Conservation (phyloP, 2,888 invertebrate species). For the Ashinkailepas kermadecensis region DNA sequence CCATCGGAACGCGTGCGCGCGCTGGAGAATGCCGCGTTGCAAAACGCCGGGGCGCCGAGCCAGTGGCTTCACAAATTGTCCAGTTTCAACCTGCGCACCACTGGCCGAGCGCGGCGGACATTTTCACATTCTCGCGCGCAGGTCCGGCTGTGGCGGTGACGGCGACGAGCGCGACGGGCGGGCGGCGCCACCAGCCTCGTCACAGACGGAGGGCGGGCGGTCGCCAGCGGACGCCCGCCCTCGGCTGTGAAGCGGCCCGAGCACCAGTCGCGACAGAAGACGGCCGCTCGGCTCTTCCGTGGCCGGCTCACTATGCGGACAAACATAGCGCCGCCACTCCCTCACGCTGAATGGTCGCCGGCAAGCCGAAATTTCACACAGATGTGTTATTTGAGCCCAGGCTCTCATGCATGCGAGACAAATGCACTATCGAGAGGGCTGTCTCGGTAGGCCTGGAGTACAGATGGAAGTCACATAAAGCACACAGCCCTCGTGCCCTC, state of each 20-base stretch:
- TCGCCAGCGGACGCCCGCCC: background rate
- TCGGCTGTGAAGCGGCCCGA: background rate
- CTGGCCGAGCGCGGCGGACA: background rate
- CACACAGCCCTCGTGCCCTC: no score
- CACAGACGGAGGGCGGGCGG: slow-evolving; percentile 7
- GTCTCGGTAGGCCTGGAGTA: no score
- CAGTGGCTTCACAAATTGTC: background rate
- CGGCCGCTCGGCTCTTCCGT: no score
- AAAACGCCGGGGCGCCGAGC: background rate
- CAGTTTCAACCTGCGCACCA: background rate
- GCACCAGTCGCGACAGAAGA: no score
- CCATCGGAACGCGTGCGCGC: background rate
- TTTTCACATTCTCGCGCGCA: background rate
- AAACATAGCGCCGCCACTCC: no score
- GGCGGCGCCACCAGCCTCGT: background rate
- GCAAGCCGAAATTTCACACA: no score
- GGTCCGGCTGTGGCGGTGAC: background rate
- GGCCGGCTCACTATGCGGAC: no score
- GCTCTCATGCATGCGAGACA: no score
- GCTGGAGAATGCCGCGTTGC: background rate
- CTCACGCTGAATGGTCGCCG: no score
- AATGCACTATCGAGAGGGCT: no score
- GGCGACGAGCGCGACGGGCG: background rate
- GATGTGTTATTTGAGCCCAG: no score
- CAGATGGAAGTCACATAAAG: no score